These are phyloP conservation scores for Drosophila parvula DNA, from an alignment of 1,140 invertebrate species.

Conservation along the genomic window DNA sequence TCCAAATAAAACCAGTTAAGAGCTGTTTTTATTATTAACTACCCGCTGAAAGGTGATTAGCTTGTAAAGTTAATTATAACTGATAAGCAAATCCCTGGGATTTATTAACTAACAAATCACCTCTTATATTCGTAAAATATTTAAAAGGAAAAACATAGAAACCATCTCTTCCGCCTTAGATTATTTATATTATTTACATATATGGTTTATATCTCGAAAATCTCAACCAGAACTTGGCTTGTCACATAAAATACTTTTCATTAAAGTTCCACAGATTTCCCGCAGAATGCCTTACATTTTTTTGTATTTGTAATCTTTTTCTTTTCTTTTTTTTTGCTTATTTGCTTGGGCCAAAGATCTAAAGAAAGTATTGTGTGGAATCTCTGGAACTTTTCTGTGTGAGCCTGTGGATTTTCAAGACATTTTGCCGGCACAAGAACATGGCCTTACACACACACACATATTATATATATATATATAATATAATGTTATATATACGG, in stretches of 20 bases:
- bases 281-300: not conserved
- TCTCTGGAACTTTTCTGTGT: conserved; percentile 13
- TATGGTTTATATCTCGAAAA: not conserved
- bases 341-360: conserved; percentile 1
- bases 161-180: no score
- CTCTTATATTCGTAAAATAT: no score
- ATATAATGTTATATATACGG: not conserved
- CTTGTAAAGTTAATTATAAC: not conserved
- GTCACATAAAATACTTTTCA: not conserved
- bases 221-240: not conserved
- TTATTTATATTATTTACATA: not conserved
- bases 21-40: not conserved
- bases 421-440: not conserved
- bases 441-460: not conserved
- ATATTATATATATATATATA: not conserved
- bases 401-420: conserved; percentile 4
- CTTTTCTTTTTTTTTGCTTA: not conserved
- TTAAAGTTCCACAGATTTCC: conserved; percentile 10
- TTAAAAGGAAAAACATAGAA: no score
- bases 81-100: not conserved
- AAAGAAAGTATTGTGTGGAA: conserved; percentile 12
- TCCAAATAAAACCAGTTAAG: conserved; percentile 19
- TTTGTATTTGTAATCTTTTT: not conserved
- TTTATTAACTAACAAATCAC: no score
- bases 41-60: not conserved